Conservation (phyloP, 2,888 invertebrate species). For the Drosophila kanekoi region DNA sequence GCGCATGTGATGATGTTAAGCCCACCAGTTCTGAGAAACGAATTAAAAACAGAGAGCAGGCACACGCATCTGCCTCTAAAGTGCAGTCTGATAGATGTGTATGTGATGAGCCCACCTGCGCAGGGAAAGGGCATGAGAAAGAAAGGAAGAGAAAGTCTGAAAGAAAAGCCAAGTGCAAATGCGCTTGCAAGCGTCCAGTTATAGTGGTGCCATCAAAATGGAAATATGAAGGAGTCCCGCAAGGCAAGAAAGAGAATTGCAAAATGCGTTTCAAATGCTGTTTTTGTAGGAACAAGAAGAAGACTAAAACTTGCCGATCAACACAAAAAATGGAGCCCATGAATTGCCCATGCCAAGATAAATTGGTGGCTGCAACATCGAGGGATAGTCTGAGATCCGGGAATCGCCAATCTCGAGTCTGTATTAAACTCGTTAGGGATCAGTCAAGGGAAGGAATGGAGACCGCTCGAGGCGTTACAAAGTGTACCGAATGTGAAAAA, state of each 20-base stretch:
- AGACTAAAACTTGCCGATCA: background rate
- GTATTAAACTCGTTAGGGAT: fast-evolving
- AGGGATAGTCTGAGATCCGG: no score
- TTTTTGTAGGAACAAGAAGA: background rate
- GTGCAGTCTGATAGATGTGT: no score
- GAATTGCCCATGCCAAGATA: background rate
- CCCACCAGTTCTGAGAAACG: background rate
- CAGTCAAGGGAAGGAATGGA: background rate
- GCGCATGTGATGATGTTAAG: background rate
- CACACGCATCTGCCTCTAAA: no score
- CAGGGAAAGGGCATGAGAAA: background rate
- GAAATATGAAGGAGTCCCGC: no score
- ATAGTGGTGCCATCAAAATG: constrained; percentile 27
- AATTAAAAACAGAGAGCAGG: no score
- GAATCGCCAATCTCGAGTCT: background rate
- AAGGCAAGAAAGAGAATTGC: background rate
- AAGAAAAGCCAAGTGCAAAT: background rate
- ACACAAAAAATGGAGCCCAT: background rate
- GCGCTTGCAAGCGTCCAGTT: constrained; percentile 10
- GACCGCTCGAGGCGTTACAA: no score
- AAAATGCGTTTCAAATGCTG: background rate
- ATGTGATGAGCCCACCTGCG: no score
- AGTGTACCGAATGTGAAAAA: constrained; percentile 1
- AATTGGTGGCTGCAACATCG: no score
- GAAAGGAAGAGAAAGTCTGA: no score